These are phyloP conservation scores for Thunnus thynnus DNA, from an alignment of 2,113 vertebrate genomes.

Conservation along the genomic window DNA sequence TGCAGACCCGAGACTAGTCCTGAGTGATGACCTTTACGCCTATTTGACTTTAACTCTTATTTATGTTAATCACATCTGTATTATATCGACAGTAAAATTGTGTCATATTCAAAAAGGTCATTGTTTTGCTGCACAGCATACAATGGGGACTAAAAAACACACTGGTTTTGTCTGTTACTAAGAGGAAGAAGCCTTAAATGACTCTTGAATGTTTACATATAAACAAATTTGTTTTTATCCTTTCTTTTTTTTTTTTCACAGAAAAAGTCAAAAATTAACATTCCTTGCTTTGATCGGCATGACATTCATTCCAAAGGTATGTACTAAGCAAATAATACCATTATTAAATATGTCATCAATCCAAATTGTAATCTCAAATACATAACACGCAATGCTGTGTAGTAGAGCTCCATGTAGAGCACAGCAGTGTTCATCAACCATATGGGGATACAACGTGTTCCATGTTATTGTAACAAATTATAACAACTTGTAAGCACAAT, in stretches of 20 bases:
- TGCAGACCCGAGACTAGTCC: conserved; percentile 67
- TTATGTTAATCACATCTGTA: conserved; percentile 83
- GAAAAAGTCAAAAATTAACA: conserved; percentile 27
- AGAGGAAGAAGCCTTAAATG: conserved; percentile 9
- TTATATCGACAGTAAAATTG: conserved; percentile 77
- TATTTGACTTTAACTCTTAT: conserved; percentile 83
- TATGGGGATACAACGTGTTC: conserved; percentile 27
- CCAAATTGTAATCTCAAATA: conserved; percentile 18
- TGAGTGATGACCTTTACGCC: conserved; percentile 86
- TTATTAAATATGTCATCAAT: conserved; percentile 10
- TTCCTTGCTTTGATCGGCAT: conserved; percentile 8
- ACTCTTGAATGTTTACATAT: conserved; percentile 1
- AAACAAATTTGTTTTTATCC: background rate
- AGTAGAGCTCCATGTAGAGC: conserved; percentile 1
- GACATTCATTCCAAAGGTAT: conserved; percentile 45
- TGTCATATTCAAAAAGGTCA: conserved; percentile 73
- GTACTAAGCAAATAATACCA: conserved; percentile 1
- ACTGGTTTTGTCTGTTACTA: conserved; percentile 41
- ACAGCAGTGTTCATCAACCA: conserved; percentile 28
- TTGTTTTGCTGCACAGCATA: conserved; percentile 53
- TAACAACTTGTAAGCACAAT: conserved; percentile 24
- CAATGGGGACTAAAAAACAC: conserved; percentile 26
- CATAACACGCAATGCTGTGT: conserved; percentile 13
- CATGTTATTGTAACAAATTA: conserved; percentile 9
- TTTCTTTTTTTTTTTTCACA: conserved; percentile 32